Evolutionary conservation across 2,888 invertebrate species (phyloP), one percentile per base, ranked within the genome.

Genomic region (Melanchra persicariae): DNA sequence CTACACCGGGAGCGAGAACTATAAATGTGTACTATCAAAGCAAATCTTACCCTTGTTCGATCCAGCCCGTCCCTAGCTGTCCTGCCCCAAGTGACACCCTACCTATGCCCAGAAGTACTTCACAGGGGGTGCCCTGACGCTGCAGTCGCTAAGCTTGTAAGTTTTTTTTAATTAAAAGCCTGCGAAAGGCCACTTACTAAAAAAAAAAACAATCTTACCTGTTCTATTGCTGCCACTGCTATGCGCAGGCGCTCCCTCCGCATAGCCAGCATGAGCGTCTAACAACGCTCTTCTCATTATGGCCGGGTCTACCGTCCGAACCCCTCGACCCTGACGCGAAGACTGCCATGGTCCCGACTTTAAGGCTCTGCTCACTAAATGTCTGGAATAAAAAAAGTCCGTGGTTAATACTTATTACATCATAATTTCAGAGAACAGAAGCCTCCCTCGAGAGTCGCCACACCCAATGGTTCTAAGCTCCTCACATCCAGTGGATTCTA

Each of bases 331-430:
- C 72, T 97, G 97, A 85, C 98, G 95, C 70, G 97, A 95, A 72
- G 96, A 97, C 81, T 97, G 97, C 97, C 97, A 97, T 83, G 97
- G 96, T 74, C 97, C 94, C 0, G 94, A 97, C 73, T 97, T 96
- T 87, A 98, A 97, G 61, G 97, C 97, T 88, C 98, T 96, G 88
- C 97, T 97, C 81, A 98, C 97, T 88, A 98, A 97, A 87, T 97
- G 97, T 87, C 98, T 98, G 95, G 68, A 96, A 96, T n/a, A 26
- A 22, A 52, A 54, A 54, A 49, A 54, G 7, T 12, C 15, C 3
- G 1, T 22, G 7, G 17, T 57, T 66, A 19, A 15, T 26, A 17
- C 4, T 2, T 2, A 6, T 17, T 5, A 26, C 1, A 24, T 17
- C 51, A 8, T 34, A 1, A 34, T 30, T 30, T 5, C 30, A 30